Evolutionary conservation across 2,888 invertebrate genomes (phyloP).

Genomic region (Agriopis aurantiaria): DNA sequence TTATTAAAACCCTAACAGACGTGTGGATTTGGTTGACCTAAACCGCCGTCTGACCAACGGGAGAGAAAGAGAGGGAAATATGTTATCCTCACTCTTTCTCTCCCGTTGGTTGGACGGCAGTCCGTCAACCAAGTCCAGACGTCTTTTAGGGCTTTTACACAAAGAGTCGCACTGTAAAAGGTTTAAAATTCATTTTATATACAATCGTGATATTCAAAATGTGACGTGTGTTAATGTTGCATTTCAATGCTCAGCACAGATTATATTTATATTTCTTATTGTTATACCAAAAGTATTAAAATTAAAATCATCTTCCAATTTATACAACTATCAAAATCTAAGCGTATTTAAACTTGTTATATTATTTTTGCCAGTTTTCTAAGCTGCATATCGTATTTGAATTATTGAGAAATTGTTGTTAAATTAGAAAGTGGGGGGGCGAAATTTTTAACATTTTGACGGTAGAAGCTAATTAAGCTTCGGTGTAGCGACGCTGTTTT

Average conservation of each 20-base stretch:
- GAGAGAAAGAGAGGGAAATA: too few species aligned
- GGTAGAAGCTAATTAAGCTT: conserved; percentile 1
- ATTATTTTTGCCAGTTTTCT: conserved; percentile 14
- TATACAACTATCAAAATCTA: conserved; percentile 19
- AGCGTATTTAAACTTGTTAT: conserved; percentile 14
- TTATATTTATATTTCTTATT: conserved; percentile 20
- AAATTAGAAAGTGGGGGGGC: neutral
- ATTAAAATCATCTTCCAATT: conserved; percentile 30
- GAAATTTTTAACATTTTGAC: neutral
- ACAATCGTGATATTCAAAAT: conserved; percentile 19
- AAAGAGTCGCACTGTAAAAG: neutral
- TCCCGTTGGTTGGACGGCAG: too few species aligned
- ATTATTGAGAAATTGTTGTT: neutral
- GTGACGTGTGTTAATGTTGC: conserved; percentile 3
- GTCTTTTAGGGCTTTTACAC: too few species aligned
- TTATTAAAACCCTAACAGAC: too few species aligned
- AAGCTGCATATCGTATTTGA: conserved; percentile 9
- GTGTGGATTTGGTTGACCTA: too few species aligned
- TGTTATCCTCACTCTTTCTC: too few species aligned
- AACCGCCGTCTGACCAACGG: too few species aligned
- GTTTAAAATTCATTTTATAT: conserved; percentile 3
- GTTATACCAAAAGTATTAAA: conserved; percentile 34
- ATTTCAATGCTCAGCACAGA: conserved; percentile 20
- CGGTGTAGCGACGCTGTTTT: neutral
- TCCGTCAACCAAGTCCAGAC: too few species aligned